Base-by-base conservation (phyloP, 2,113 vertebrate genomes). In the Pseudorasbora parva region DNA sequence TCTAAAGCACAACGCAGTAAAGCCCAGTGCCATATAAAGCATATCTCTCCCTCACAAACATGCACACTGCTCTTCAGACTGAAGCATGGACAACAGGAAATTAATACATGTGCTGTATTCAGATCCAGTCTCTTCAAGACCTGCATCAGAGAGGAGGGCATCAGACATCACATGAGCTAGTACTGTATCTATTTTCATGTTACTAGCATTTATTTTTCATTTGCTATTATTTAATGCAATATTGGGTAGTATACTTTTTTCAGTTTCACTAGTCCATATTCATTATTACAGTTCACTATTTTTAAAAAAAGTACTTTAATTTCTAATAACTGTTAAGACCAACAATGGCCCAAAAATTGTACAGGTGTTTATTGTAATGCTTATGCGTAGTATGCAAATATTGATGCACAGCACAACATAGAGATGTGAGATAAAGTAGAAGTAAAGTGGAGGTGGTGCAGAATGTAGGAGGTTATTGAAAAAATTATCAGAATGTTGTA, bases 1-100 rank as follows among this genome's bases (percentile, higher is more conserved):
- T 81, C 60, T 45, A 59, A 64, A 84, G 59, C 23, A 68, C 66
- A 57, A 75, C 30, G 51, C 43, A 30, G n/a, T 62, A 57, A 68
- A 82, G 64, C 75, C 37, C 25, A 30, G 68, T 45, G 68, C n/a
- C 41, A 72, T 41, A 68, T 45, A 45, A 72, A 25, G 41, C 69
- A 72, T 72, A 45, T 72, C 21, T 72, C 69, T 81, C 37, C 64
- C 37, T 69, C 56, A 64, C 47, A 66, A 64, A 82, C 72, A 72
- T 5, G 10, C 81, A 86, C 43, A 62, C 73, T 21, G 43, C 27
- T 75, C 56, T 74, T 33, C 64, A 51, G 78, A 59, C n/a, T 59
- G 21, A 23, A 59, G n/a, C n/a, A 27, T 12, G 56, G 56, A 41
- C 33, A 41, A 12, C 19, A 41, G 33, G 33, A 69, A 68, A 41